Base-by-base conservation (phyloP, 2,888 invertebrate genomes). In the Dermolepida albohirtum region DNA sequence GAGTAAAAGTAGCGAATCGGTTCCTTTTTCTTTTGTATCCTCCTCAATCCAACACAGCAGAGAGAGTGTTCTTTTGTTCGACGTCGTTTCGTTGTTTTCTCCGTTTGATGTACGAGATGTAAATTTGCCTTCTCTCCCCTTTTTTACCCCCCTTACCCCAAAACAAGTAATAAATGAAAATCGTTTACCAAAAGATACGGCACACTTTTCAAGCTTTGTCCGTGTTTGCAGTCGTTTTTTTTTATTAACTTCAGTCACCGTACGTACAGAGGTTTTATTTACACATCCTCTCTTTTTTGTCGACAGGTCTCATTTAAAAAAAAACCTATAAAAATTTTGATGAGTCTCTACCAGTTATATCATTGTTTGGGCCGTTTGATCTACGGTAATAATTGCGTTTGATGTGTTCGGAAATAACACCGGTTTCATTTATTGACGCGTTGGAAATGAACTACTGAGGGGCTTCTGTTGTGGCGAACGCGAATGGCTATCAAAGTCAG, bases 1-100 rank as follows among this genome's bases (percentile, higher is more conserved):
- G n/a, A 52, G 64, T 55, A 41, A 64, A 64, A 64, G 67, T 67
- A 67, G 62, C 44, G 64, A 67, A 63, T 64, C 67, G 64, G 49
- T 17, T 63, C 63, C n/a, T 39, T 67, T 67, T 67, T 52, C 44
- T 40, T 52, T 27, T 34, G 41, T 34, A 22, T 40, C 51, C 39
- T 27, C 22, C 17, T n/a, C 57, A 12, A 57, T 16, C 40, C 40
- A n/a, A 11, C 27, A 43, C 41, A 17, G 17, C 6, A 41, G 14
- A 17, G 40, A 16, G 17, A 41, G 57, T 17, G 41, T 22, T 41
- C 40, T 57, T 17, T 14, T 40, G 55, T 14, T 57, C 22, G 16
- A 39, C 16, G 10, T 49, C 63, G 49, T 49, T 14, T 63, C 34
- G 34, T 51, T 64, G 41, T 51, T 64, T 52, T 51, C 22, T 16